Base-by-base conservation (phyloP, 1,140 invertebrate species). In the Brachionus rotundiformis region DNA sequence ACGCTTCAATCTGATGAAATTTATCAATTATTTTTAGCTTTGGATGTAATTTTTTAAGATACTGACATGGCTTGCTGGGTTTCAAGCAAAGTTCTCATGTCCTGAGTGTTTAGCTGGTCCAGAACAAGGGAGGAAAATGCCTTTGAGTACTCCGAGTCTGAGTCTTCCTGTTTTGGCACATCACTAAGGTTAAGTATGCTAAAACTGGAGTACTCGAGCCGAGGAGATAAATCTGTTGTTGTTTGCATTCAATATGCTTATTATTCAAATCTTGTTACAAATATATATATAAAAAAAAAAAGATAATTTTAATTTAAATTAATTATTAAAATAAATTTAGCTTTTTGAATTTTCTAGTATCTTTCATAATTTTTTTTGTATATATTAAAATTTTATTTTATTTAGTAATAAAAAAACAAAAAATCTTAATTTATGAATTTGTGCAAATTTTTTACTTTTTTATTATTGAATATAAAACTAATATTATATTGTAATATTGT, bases 301-400 rank as follows among this genome's bases (percentile, higher is more conserved):
- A 11, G 25, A 16, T 29, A 13, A 7, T 19, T 36, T 36, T 68
- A 36, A 19, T 68, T 36, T 36, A 41, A 68, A 68, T 68, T 68
- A 68, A 68, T 68, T 68, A 68, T 68, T 68, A 68, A 68, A 68
- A 68, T 68, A 68, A 36, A 36, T 63, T 63, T 63, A 63, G 61
- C 61, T 29, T 29, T 63, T 63, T 63, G 61, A 63, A 63, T 63
- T 63, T 63, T 63, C 29, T 29, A 29, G 29, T 63, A 63, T 68
- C 33, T 68, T 39, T 19, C 33, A 33, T 68, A 68, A 36, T 68
- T 68, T 68, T 68, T 36, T n/a, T n/a, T n/a, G n/a, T n/a, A n/a
- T 36, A 31, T 68, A 33, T 68, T 33, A 33, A 36, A 36, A 36
- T 68, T 33, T 68, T 68, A 29, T 29, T 54, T 54, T 54, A 4